A percentile compares a stretch with the other conserved stretches of the same genome.
Conservation (phyloP, 1,140 invertebrate species). For the Diprion similis region DNA sequence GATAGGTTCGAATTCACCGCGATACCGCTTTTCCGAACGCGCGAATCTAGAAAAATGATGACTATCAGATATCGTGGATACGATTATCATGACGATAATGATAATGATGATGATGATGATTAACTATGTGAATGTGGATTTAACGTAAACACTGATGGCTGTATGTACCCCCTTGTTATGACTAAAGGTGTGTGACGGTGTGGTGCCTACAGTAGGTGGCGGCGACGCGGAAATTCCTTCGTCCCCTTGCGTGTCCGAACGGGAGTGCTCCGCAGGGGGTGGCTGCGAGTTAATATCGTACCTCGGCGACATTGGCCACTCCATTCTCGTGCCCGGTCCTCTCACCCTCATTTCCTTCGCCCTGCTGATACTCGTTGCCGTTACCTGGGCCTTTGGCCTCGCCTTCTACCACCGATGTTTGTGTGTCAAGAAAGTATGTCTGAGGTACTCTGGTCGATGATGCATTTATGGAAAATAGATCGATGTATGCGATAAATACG, state of each 20-base stretch:
- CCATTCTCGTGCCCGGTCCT: constrained; percentile 33
- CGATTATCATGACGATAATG: too few species aligned
- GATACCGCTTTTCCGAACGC: too few species aligned
- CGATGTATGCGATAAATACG: neutral
- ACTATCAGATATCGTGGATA: too few species aligned
- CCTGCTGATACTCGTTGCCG: constrained; percentile 38
- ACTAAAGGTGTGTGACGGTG: constrained; percentile 40
- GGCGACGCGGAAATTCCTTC: constrained; percentile 17
- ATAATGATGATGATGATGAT: neutral
- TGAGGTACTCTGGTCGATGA: constrained; percentile 17
- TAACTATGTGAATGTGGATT: neutral
- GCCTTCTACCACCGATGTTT: constrained; percentile 31
- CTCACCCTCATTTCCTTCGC: constrained; percentile 38
- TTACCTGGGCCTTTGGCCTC: constrained; percentile 35
- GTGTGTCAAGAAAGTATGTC: constrained; percentile 12
- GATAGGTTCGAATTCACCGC: too few species aligned
- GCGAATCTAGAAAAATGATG: too few species aligned
- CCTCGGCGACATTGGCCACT: constrained; percentile 32
- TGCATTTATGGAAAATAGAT: neutral
- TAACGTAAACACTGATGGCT: constrained; percentile 13
- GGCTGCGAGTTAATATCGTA: constrained; percentile 27
- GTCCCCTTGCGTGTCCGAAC: constrained; percentile 1
- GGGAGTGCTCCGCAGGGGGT: constrained; percentile 15
- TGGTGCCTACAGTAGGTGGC: constrained; percentile 40
- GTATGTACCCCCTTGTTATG: constrained; percentile 22